These are phyloP conservation scores for Chouioia cunea DNA, from an alignment of 2,888 invertebrate genomes.

Conservation along the genomic window DNA sequence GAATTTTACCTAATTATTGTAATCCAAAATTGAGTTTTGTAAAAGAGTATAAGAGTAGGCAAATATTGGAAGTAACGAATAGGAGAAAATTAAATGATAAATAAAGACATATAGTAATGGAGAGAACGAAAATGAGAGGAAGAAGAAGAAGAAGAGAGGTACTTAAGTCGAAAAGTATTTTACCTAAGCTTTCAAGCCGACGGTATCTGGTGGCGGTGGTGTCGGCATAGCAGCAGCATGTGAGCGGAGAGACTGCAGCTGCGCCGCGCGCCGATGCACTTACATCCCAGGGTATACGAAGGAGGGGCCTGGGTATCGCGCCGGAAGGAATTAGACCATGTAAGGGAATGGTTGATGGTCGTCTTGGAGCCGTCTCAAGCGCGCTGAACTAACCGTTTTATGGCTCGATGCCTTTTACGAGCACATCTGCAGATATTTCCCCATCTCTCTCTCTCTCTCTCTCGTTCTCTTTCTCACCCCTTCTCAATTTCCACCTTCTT, in stretches of 20 bases:
- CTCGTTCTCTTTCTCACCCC: not conserved
- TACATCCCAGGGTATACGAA: constrained; percentile 3
- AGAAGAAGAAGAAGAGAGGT: constrained; percentile 26
- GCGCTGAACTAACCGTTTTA: constrained; percentile 59
- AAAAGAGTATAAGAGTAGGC: no score
- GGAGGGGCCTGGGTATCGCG: constrained; percentile 27
- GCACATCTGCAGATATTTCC: constrained; percentile 55
- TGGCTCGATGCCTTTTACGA: constrained; percentile 64
- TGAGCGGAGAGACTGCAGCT: constrained; percentile 28
- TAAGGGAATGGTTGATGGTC: constrained; percentile 62
- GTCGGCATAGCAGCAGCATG: not conserved
- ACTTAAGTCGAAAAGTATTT: constrained; percentile 42
- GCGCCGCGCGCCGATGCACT: constrained; percentile 36
- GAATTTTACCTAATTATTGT: no score
- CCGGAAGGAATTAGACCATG: constrained; percentile 59
- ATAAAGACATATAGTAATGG: constrained; percentile 23
- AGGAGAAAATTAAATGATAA: constrained; percentile 12
- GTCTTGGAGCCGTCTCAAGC: constrained; percentile 51
- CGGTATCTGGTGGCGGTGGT: not conserved
- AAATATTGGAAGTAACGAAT: not conserved
- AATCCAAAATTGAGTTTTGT: no score
- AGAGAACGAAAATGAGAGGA: not conserved
- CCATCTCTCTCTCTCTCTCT: constrained; percentile 43
- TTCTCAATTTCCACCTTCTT: no score
- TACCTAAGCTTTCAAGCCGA: constrained; percentile 43